Base-by-base conservation (phyloP, 2,797 vertebrate genomes). In the Mus caroli region DNA sequence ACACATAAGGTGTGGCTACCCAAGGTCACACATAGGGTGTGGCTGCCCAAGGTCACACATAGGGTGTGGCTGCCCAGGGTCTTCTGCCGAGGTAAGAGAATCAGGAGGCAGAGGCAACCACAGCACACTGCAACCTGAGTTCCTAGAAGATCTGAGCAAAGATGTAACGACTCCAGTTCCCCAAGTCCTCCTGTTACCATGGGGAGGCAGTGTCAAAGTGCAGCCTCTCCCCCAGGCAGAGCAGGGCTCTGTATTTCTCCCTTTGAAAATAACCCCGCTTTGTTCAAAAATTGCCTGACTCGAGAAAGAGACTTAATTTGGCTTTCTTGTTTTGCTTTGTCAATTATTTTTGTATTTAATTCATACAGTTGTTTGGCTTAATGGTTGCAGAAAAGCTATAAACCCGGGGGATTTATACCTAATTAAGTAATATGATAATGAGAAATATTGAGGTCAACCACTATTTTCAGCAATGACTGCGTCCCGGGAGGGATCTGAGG, bases 191-290 rank as follows among this genome's bases (percentile, higher is more conserved):
- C 3, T 1, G 0, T 60, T 40, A 60, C 20, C 67, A 13, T 2
- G 13, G 50, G 60, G 83, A 3, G 52, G 31, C 1, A 40, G 34
- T 40, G 8, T 11, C 34, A 28, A 17, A 15, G 64, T 12, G 14
- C 11, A 52, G 6, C n/a, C n/a, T 71, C 8, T 1, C 64, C 37
- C 64, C 37, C 0, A 4, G 9, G n/a, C 2, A 0, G 2, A 2
- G 31, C 43, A 15, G 12, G 78, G 11, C 34, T 0, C 0, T 0
- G 0, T 0, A 22, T 71, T 20, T 20, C 62, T 2, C 3, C 0
- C n/a, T 34, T 3, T 1, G 31, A 43, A 60, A 60, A 24, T 13
- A 58, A 12, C 2, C 7, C n/a, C 1, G 1, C 10, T n/a, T 28
- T 37, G 0, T 19, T n/a, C 58, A 28, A 3, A 20, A 10, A 0